Conservation (phyloP, 2,888 invertebrate species). For the Pristionchus japonicus region DNA sequence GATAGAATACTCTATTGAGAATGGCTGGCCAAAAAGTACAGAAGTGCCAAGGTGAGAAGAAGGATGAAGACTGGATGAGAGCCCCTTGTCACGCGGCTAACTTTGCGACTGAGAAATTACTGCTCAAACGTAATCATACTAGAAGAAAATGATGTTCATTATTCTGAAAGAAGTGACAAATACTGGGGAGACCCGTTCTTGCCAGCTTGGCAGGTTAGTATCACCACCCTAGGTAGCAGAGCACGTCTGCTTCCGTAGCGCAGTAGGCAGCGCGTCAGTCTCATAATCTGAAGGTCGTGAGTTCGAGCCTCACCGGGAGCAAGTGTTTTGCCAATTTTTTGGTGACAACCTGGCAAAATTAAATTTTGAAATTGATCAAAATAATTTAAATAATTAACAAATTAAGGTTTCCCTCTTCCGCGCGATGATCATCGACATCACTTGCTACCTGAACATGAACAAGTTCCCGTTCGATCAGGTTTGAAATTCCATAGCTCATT, state of each 20-base stretch:
- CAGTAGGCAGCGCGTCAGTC: slow-evolving; percentile 92
- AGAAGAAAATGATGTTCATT: no score
- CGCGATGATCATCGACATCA: slow-evolving; percentile 73
- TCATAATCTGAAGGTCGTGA: slow-evolving; percentile 94
- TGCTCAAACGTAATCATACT: no score
- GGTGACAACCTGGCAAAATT: neutral
- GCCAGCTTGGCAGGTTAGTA: no score
- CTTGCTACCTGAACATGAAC: slow-evolving; percentile 71
- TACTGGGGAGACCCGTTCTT: no score
- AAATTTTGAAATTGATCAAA: neutral
- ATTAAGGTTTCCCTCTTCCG: slow-evolving; percentile 50
- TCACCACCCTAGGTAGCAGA: neutral
- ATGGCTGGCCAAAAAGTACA: no score
- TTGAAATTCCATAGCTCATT: no score
- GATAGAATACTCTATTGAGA: no score
- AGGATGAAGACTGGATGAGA: no score
- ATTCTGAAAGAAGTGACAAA: no score
- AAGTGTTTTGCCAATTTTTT: slow-evolving; percentile 44
- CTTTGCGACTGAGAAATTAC: neutral
- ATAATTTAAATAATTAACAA: neutral
- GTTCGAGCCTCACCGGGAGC: slow-evolving; percentile 87
- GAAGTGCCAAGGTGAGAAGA: neutral
- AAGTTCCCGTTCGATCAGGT: slow-evolving; percentile 70
- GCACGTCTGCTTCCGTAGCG: slow-evolving; percentile 73
- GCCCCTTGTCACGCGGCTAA: no score